Conservation (phyloP, 2,113 vertebrate genomes). For the Dunckerocampus dactyliophorus region DNA sequence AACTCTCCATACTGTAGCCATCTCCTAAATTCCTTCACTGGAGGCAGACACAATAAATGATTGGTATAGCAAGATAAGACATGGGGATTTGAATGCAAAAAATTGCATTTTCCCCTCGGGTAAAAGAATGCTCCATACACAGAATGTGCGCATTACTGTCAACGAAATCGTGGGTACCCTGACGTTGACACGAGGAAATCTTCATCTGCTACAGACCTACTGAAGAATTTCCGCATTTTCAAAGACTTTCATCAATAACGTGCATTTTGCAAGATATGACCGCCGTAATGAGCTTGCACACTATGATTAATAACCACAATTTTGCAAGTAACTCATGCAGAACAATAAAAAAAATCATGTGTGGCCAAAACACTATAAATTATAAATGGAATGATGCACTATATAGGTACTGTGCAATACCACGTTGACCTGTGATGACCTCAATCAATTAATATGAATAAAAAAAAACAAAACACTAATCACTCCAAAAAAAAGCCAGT, state of each 20-base stretch:
- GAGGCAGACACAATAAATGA: slow-evolving; percentile 27
- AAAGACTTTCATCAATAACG: slow-evolving; percentile 47
- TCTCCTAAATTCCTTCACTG: slow-evolving; percentile 43
- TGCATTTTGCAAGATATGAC: slow-evolving; percentile 19
- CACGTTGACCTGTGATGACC: background rate
- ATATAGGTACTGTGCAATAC: slow-evolving; percentile 12
- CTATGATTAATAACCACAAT: slow-evolving; percentile 63
- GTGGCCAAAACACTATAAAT: slow-evolving; percentile 48
- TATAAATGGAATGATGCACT: slow-evolving; percentile 36
- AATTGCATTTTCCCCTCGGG: slow-evolving; percentile 16
- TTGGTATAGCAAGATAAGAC: slow-evolving; percentile 27
- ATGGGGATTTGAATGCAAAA: slow-evolving; percentile 34
- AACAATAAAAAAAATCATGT: slow-evolving; percentile 25
- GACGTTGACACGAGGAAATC: slow-evolving; percentile 13
- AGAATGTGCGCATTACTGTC: background rate
- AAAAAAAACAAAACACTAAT: background rate
- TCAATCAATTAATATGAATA: background rate
- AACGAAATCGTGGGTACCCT: background rate
- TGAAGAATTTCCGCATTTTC: slow-evolving; percentile 52
- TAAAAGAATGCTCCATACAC: slow-evolving; percentile 17
- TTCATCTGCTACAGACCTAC: slow-evolving; percentile 26
- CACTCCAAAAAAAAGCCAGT: no score
- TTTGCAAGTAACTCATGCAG: slow-evolving; percentile 28
- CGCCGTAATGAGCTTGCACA: slow-evolving; percentile 46
- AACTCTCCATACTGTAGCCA: slow-evolving; percentile 52